These are phyloP conservation scores for Cerceris ruficornis DNA, from an alignment of 2,888 invertebrate species.

Conservation along the genomic window DNA sequence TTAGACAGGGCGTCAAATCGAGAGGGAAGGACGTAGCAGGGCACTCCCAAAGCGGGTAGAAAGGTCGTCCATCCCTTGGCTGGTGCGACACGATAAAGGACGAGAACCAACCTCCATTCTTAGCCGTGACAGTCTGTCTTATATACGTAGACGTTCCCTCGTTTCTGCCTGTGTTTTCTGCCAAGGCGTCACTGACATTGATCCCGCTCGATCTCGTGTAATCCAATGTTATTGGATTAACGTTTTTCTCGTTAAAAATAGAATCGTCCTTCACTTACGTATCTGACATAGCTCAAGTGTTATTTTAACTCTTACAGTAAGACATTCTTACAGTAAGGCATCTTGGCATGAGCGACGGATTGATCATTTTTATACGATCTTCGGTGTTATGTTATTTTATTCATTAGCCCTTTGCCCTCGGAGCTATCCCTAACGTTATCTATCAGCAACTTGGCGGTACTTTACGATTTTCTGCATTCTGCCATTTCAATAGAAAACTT, in stretches of 20 bases:
- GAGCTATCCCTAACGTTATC: no score
- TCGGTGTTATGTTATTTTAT: no score
- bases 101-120: slow-evolving; percentile 45
- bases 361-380: no score
- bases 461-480: no score
- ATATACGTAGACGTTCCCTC: slow-evolving; percentile 32
- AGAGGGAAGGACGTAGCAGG: slow-evolving; percentile 50
- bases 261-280: neutral
- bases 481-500: no score
- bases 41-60: slow-evolving; percentile 34
- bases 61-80: slow-evolving; percentile 50
- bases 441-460: no score
- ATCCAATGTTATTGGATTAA: slow-evolving; percentile 9
- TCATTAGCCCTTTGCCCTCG: no score
- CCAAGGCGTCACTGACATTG: neutral
- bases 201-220: slow-evolving; percentile 1
- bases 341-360: no score
- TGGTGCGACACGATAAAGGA: slow-evolving; percentile 57
- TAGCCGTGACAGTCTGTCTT: slow-evolving; percentile 55
- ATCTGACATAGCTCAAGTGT: neutral
- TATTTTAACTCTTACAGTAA: no score
- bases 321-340: no score
- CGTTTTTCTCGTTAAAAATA: neutral
- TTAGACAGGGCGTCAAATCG: slow-evolving; percentile 60
- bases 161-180: slow-evolving; percentile 14